phyloP scores from a whole-genome alignment of 2,888 invertebrate genomes.

The Meloe dianella region DNA sequence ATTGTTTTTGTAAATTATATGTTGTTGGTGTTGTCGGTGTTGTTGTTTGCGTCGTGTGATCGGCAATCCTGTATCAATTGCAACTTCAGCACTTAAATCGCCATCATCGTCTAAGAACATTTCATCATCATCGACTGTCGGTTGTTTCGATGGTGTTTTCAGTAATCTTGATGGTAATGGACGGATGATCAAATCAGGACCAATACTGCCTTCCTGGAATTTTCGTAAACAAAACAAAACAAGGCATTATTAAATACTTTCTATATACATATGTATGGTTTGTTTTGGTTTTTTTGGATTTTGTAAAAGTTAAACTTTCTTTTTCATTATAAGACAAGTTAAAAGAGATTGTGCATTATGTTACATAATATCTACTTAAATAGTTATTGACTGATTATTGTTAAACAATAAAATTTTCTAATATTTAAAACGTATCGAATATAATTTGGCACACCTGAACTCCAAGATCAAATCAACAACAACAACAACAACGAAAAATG shows the following conservation, averaged over 20 bases:
- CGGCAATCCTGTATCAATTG: constrained; percentile 69
- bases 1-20: constrained; percentile 77
- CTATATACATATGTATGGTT: background rate
- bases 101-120: constrained; percentile 74
- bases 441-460: constrained; percentile 1
- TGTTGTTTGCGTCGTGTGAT: constrained; percentile 55
- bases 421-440: background rate
- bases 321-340: background rate
- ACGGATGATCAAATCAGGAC: constrained; percentile 85
- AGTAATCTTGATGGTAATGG: constrained; percentile 79
- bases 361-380: constrained; percentile 1
- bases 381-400: background rate
- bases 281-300: background rate
- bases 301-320: background rate
- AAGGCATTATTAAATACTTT: too few relatives aligned
- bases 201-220: constrained; percentile 88
- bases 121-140: constrained; percentile 66
- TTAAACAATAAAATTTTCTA: constrained; percentile 2
- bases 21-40: constrained; percentile 62
- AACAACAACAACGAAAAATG: too few relatives aligned
- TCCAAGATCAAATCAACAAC: background rate
- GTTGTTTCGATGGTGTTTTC: constrained; percentile 40
- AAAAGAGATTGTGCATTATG: constrained; percentile 10
- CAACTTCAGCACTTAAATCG: constrained; percentile 69
- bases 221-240: constrained; percentile 16